A percentile compares a stretch with the other conserved stretches of the same genome.
Evolutionary conservation across 2,797 vertebrate genomes (phyloP).

Genomic region (Phylloscopus collybita): DNA sequence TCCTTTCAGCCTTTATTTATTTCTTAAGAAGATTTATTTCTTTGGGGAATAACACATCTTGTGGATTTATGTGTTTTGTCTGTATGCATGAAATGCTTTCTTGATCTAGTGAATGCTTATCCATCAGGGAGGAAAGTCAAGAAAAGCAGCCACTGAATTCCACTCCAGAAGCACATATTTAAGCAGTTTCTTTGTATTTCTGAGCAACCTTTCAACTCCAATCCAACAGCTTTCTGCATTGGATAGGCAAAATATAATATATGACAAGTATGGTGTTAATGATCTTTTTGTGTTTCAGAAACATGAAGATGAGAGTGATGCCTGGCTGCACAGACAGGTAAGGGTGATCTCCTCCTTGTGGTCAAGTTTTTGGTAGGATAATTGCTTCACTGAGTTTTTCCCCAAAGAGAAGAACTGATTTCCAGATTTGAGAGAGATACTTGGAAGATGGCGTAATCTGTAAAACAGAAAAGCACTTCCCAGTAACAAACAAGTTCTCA

Average conservation of each 20-base stretch:
- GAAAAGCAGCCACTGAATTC: background rate
- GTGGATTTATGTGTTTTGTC: background rate
- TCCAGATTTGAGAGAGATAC: background rate
- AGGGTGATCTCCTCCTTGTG: background rate
- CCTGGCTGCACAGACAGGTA: slow-evolving; percentile 97
- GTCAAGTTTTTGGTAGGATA: background rate
- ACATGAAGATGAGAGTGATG: slow-evolving; percentile 96
- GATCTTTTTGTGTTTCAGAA: slow-evolving; percentile 82
- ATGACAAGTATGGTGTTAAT: background rate
- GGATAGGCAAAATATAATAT: background rate
- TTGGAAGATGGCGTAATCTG: background rate
- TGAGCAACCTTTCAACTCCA: background rate
- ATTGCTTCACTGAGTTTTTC: background rate
- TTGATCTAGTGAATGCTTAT: background rate
- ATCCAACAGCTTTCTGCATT: background rate
- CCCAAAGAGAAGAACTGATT: background rate
- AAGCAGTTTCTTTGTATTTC: background rate
- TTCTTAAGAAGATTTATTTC: background rate
- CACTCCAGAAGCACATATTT: background rate
- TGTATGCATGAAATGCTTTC: background rate
- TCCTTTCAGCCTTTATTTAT: background rate
- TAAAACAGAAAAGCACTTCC: background rate
- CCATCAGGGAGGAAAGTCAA: background rate
- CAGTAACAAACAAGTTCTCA: background rate
- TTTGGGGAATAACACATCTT: background rate